Conservation (phyloP, 2,888 invertebrate species). For the Syritta pipiens region DNA sequence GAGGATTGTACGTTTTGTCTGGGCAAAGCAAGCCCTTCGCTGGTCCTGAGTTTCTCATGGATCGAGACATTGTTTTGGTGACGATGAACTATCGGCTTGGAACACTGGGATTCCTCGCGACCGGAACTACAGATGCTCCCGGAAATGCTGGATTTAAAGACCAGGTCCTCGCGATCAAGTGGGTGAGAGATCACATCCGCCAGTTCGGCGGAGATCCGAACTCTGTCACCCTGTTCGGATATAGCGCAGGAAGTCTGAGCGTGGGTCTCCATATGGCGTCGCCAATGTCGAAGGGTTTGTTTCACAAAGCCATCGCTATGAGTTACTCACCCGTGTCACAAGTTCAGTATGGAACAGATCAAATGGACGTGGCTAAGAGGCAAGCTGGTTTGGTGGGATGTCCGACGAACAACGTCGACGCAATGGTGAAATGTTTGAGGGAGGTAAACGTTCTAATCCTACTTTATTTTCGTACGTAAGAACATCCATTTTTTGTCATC, state of each 20-base stretch:
- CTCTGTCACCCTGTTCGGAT: conserved; percentile 83
- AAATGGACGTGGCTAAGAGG: conserved; percentile 81
- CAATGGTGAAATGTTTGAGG: conserved; percentile 82
- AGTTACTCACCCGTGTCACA: conserved; percentile 82
- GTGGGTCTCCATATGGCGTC: conserved; percentile 82
- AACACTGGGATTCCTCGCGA: conserved; percentile 82
- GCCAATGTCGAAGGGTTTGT: conserved; percentile 84
- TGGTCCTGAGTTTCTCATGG: conserved; percentile 82
- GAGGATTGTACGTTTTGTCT: conserved; percentile 82
- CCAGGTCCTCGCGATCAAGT: conserved; percentile 84
- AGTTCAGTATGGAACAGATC: conserved; percentile 80
- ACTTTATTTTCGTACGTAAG: neutral
- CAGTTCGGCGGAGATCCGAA: conserved; percentile 85
- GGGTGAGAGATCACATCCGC: conserved; percentile 84
- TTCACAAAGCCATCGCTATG: conserved; percentile 85
- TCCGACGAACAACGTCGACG: conserved; percentile 77
- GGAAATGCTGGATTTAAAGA: conserved; percentile 87
- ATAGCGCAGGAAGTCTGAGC: conserved; percentile 81
- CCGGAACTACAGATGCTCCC: conserved; percentile 83
- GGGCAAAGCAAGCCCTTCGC: conserved; percentile 80
- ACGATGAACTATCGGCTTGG: conserved; percentile 83
- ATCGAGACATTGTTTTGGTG: conserved; percentile 84
- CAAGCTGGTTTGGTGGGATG: conserved; percentile 83
- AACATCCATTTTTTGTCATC: neutral
- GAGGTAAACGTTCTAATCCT: conserved; percentile 74